A percentile compares a stretch with the other conserved stretches of the same genome.
These are phyloP conservation scores for Eulemur macaco DNA, from an alignment of 2,113 vertebrate species.

Conservation along the genomic window DNA sequence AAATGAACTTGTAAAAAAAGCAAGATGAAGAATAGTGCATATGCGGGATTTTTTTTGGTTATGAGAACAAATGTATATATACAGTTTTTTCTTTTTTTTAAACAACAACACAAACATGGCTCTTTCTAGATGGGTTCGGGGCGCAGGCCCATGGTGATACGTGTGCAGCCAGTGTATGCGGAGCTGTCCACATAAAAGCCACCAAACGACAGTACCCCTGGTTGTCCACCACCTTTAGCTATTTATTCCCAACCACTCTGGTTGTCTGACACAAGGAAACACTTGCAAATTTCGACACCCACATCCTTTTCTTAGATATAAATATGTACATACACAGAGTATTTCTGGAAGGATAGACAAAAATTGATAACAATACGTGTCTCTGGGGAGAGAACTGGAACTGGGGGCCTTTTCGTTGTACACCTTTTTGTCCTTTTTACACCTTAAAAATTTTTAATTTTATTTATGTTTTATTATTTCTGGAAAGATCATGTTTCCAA, in stretches of 20 bases:
- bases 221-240: background rate
- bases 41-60: background rate
- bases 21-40: background rate
- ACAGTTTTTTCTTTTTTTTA: background rate
- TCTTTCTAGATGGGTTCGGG: background rate
- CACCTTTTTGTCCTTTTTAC: background rate
- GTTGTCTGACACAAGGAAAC: background rate
- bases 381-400: background rate
- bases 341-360: background rate
- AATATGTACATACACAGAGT: background rate
- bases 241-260: no score
- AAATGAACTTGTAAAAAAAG: background rate
- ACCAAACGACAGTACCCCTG: background rate
- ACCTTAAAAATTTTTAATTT: background rate
- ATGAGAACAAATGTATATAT: background rate
- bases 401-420: background rate
- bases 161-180: accelerated
- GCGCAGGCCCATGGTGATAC: background rate
- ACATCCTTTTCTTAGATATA: background rate
- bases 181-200: background rate
- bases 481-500: background rate
- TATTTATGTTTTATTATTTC: background rate
- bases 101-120: background rate
- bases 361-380: background rate
- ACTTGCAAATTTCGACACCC: background rate